Conservation (phyloP, 2,888 invertebrate genomes). For the Heterodera filipjevi region DNA sequence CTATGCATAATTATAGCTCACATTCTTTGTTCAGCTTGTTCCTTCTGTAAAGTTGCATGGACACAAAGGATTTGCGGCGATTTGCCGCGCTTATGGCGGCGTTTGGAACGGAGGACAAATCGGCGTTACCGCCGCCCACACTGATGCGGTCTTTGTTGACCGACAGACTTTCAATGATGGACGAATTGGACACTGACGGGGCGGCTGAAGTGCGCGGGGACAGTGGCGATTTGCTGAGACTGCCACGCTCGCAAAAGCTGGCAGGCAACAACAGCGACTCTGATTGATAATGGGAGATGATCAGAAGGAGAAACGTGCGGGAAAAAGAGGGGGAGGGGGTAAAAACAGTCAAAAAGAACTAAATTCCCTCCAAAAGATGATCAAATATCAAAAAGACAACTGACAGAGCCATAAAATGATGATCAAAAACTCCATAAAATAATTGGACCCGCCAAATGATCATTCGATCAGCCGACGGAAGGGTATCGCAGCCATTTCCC, state of each 20-base stretch:
- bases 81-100: slow-evolving; percentile 33
- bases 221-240: slow-evolving; percentile 55
- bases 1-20: not conserved
- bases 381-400: too few species aligned
- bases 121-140: slow-evolving; percentile 11
- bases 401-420: too few species aligned
- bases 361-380: too few species aligned
- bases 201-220: slow-evolving; percentile 65
- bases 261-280: slow-evolving; percentile 35
- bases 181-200: slow-evolving; percentile 58
- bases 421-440: not conserved
- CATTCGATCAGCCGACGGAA: too few species aligned
- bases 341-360: too few species aligned
- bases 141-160: slow-evolving; percentile 39
- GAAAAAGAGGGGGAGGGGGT: too few species aligned
- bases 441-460: too few species aligned
- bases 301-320: not conserved
- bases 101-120: not conserved
- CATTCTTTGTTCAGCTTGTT: slow-evolving; percentile 51
- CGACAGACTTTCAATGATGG: slow-evolving; percentile 56
- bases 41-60: slow-evolving; percentile 59
- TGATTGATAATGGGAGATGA: slow-evolving; percentile 14
- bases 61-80: slow-evolving; percentile 60
- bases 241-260: slow-evolving; percentile 43
- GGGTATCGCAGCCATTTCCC: not conserved